Evolutionary conservation across 1,140 invertebrate genomes (phyloP).

Genomic region (Platyscapa corneri): DNA sequence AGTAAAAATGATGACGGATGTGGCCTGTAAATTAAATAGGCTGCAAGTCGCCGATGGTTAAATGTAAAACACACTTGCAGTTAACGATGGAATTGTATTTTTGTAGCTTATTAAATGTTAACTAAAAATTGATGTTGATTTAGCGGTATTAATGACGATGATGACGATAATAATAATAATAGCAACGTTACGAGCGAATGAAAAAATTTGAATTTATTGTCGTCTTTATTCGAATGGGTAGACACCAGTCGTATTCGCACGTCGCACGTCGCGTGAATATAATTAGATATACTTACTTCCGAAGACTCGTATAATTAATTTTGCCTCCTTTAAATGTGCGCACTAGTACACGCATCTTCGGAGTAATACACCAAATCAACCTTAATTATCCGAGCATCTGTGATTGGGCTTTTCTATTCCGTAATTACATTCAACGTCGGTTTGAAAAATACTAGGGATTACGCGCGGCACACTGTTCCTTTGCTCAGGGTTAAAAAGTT

Average conservation of each 20-base stretch:
- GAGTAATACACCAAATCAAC: slow-evolving; percentile 39
- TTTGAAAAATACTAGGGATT: slow-evolving; percentile 36
- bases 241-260: background rate
- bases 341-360: too few relatives aligned
- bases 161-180: too few relatives aligned
- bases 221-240: slow-evolving; percentile 14
- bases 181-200: background rate
- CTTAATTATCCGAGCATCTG: slow-evolving; percentile 32
- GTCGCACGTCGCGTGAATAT: background rate
- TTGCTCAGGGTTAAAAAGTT: background rate
- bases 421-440: slow-evolving; percentile 39
- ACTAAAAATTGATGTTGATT: background rate
- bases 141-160: background rate
- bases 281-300: slow-evolving; percentile 32
- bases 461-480: background rate
- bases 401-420: background rate
- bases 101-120: background rate
- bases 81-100: background rate
- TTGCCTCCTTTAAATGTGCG: background rate
- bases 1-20: too few relatives aligned
- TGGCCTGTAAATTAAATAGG: background rate
- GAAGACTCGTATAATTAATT: slow-evolving; percentile 32
- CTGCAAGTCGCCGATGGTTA: background rate
- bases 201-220: slow-evolving; percentile 32
- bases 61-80: background rate